phyloP scores from a whole-genome alignment of 2,113 vertebrate species.

The Scophthalmus maximus region DNA sequence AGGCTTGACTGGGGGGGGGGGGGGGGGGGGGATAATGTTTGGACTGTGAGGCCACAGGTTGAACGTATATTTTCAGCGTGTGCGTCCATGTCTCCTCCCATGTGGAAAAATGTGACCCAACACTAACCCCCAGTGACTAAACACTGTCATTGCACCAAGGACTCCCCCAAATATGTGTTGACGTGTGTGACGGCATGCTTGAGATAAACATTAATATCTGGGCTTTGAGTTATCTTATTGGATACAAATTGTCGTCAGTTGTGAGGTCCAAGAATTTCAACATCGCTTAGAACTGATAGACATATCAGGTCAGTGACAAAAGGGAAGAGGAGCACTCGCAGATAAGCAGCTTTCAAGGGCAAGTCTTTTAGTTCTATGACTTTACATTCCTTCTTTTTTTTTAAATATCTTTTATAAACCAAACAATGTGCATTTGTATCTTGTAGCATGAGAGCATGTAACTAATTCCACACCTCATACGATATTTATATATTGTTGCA shows the following conservation, averaged over 20 bases:
- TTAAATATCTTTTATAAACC: slow-evolving; percentile 30
- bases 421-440: not conserved
- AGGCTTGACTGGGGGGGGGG: slow-evolving; percentile 87
- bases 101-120: slow-evolving; percentile 9
- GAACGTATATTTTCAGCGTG: too few species aligned
- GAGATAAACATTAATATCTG: slow-evolving; percentile 18
- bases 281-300: not conserved
- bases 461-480: not conserved
- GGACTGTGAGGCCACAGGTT: too few species aligned
- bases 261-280: slow-evolving; percentile 1
- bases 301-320: not conserved
- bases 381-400: not conserved
- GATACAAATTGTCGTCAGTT: not conserved
- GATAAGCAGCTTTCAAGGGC: slow-evolving; percentile 29
- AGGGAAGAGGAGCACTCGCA: slow-evolving; percentile 4
- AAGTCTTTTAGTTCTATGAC: not conserved
- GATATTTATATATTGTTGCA: slow-evolving; percentile 16
- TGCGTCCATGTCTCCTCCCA: not conserved
- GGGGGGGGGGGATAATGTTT: slow-evolving; percentile 2
- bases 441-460: not conserved
- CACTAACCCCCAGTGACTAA: not conserved
- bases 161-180: slow-evolving; percentile 10
- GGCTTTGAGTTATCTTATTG: not conserved
- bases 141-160: slow-evolving; percentile 1
- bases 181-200: not conserved